Percentiles rank a stretch among this genome's conserved stretches.
Conservation (phyloP, 2,888 invertebrate genomes). For the Ethmia dodecea region DNA sequence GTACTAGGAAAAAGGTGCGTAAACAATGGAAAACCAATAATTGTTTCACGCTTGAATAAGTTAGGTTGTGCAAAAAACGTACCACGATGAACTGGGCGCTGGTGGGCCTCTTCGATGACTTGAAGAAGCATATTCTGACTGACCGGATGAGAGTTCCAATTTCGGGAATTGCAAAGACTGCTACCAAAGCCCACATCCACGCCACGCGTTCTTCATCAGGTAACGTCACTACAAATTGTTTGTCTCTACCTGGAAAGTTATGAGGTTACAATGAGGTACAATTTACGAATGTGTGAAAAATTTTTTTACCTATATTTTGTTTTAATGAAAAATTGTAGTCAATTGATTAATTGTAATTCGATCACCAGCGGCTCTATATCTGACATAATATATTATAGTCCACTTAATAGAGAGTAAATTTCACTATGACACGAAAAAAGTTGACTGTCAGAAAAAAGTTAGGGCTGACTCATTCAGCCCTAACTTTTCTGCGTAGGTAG, state of each 20-base stretch:
- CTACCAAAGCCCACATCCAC: constrained; percentile 95
- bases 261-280: too few species aligned
- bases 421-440: too few species aligned
- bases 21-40: constrained; percentile 7
- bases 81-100: constrained; percentile 73
- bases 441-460: too few species aligned
- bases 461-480: too few species aligned
- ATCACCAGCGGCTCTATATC: too few species aligned
- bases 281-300: too few species aligned
- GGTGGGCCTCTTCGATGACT: constrained; percentile 87
- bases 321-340: too few species aligned
- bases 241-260: constrained; percentile 90
- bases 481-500: too few species aligned
- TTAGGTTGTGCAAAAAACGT: constrained; percentile 23
- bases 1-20: constrained; percentile 2
- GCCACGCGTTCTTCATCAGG: constrained; percentile 92
- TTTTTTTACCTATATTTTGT: too few species aligned
- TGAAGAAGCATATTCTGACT: constrained; percentile 92
- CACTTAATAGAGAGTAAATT: too few species aligned
- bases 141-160: constrained; percentile 91
- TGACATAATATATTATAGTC: too few species aligned
- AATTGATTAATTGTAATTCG: too few species aligned
- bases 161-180: constrained; percentile 93
- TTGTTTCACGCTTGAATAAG: constrained; percentile 7
- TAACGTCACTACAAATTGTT: constrained; percentile 87